Evolutionary conservation across 2,888 invertebrate genomes (phyloP).

Genomic region (Epicampocera succincta): DNA sequence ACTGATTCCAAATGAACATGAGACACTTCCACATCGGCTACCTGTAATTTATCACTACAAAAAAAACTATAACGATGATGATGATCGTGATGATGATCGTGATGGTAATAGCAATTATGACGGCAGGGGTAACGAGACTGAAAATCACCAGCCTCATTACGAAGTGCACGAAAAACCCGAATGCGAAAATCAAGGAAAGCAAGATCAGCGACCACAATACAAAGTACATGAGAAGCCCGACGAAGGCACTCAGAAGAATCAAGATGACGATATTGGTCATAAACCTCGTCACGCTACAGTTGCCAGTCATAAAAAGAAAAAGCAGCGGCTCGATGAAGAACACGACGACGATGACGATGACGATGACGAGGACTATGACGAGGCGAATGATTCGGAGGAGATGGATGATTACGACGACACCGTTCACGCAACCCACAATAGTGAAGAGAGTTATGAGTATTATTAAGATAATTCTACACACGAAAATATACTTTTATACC

Average conservation of each 20-base stretch:
- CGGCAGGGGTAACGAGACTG: slow-evolving; percentile 37
- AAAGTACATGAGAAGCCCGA: slow-evolving; percentile 67
- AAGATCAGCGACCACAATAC: slow-evolving; percentile 68
- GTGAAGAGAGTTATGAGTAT: slow-evolving; percentile 70
- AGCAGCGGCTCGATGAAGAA: slow-evolving; percentile 10
- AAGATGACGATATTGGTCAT: slow-evolving; percentile 11
- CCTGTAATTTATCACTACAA: slow-evolving; percentile 65
- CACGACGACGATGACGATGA: slow-evolving; percentile 49
- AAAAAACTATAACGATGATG: slow-evolving; percentile 66
- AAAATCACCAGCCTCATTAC: slow-evolving; percentile 65
- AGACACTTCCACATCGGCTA: slow-evolving; percentile 20
- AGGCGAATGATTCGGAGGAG: slow-evolving; percentile 73
- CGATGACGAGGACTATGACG: slow-evolving; percentile 73
- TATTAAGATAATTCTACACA: slow-evolving; percentile 50
- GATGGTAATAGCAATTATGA: slow-evolving; percentile 23
- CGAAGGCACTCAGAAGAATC: slow-evolving; percentile 1
- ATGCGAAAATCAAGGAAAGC: slow-evolving; percentile 72
- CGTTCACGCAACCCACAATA: slow-evolving; percentile 65
- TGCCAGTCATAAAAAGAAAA: slow-evolving; percentile 31
- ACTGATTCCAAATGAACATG: slow-evolving; percentile 4
- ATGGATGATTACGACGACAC: slow-evolving; percentile 69
- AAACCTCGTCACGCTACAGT: slow-evolving; percentile 1
- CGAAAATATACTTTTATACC: slow-evolving; percentile 8
- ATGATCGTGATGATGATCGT: slow-evolving; percentile 30
- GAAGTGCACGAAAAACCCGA: slow-evolving; percentile 68